Conservation (phyloP, 1,140 invertebrate species). For the Zaprionus gabonicus region DNA sequence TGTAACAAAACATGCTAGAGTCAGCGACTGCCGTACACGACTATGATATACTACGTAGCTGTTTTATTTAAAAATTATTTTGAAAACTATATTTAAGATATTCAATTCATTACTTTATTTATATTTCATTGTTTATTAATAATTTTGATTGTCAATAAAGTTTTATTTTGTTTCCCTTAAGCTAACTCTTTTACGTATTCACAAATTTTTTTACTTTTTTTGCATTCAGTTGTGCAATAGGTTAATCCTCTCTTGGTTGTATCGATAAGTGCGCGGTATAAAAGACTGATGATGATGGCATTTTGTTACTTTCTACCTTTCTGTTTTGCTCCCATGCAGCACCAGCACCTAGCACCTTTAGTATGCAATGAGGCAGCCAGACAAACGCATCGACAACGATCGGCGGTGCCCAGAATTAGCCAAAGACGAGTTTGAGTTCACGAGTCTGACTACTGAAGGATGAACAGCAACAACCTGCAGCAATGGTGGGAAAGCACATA, state of each 20-base stretch:
- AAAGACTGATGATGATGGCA: constrained; percentile 75
- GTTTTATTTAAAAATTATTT: neutral
- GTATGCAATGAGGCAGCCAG: constrained; percentile 75
- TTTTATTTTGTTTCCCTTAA: neutral
- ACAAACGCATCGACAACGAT: constrained; percentile 67
- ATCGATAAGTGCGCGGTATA: constrained; percentile 21
- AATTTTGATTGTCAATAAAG: neutral
- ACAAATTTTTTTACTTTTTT: neutral
- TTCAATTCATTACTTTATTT: neutral
- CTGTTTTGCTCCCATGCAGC: constrained; percentile 23
- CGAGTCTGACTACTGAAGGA: constrained; percentile 51
- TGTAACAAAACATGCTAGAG: constrained; percentile 40
- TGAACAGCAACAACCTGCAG: constrained; percentile 77
- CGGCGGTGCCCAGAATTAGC: constrained; percentile 40
- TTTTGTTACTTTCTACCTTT: constrained; percentile 67
- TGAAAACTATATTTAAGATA: neutral
- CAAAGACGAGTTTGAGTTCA: constrained; percentile 16
- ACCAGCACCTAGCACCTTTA: constrained; percentile 60
- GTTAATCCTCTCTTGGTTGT: neutral
- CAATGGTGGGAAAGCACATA: constrained; percentile 82
- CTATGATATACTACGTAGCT: neutral
- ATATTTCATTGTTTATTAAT: neutral
- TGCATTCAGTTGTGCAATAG: neutral
- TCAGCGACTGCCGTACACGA: neutral
- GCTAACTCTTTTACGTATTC: neutral